A percentile compares a stretch with the other conserved stretches of the same genome.
phyloP scores from a whole-genome alignment of 2,113 vertebrate genomes.

The Catharus fuscescens region DNA sequence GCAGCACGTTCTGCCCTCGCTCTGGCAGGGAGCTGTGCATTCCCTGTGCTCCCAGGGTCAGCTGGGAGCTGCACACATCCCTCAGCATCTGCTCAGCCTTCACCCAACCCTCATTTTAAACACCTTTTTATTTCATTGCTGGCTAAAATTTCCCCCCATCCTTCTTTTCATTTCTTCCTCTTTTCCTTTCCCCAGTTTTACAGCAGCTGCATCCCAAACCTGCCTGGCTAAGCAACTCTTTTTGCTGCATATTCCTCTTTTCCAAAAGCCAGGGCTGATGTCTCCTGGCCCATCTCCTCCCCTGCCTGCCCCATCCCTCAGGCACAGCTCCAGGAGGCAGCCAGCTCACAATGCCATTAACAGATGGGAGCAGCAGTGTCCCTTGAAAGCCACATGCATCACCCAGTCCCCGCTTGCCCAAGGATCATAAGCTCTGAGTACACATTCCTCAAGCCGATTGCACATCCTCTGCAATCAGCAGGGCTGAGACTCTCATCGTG shows the following conservation, averaged over 20 bases:
- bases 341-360: constrained; percentile 72
- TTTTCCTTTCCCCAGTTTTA: background rate
- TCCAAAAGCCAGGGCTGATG: background rate
- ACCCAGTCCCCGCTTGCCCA: constrained; percentile 70
- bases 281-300: constrained; percentile 53
- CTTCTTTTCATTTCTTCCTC: constrained; percentile 1
- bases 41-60: background rate
- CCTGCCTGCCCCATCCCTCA: constrained; percentile 53
- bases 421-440: constrained; percentile 80
- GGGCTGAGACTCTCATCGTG: constrained; percentile 64
- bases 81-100: background rate
- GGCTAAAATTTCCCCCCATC: background rate
- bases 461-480: constrained; percentile 75
- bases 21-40: rapidly evolving
- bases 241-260: background rate
- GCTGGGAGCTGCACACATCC: background rate
- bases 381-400: constrained; percentile 79
- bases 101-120: background rate
- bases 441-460: constrained; percentile 79
- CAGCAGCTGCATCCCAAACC: constrained; percentile 26
- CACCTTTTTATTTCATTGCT: background rate
- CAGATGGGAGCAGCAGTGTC: constrained; percentile 75
- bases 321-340: constrained; percentile 42
- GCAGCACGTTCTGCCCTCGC: background rate
- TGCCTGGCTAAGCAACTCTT: background rate